Base-by-base conservation (phyloP, 2,888 invertebrate species). In the Odontomyia ornata region DNA sequence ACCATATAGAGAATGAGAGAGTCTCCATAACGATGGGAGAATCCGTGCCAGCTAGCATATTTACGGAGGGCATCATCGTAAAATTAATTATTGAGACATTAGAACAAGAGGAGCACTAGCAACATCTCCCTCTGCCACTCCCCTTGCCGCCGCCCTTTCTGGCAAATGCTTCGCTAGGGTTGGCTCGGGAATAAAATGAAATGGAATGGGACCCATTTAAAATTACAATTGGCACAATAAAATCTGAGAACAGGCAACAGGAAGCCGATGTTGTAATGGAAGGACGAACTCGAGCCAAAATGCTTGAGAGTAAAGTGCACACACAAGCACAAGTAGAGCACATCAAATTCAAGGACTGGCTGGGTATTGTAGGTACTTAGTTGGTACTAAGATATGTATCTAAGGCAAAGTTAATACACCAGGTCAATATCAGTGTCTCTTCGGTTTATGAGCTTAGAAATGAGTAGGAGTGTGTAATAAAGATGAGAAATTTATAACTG, bases 1-100 rank as follows among this genome's bases (percentile, higher is more conserved):
- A 9, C 36, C 36, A 36, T 36, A 36, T 36, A 36, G 4, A 18
- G 7, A 9, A 52, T 52, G n/a, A n/a, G n/a, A n/a, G n/a, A 52
- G 52, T 15, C 4, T 13, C 18, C 15, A 18, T 43, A 18, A 18
- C 13, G 52, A 4, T 52, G 52, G 52, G 18, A 52, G 52, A 52
- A 52, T 52, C 52, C 52, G 18, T 52, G 15, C 15, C 52, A 52
- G 13, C 52, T 4, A 15, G 47, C 47, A 69, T 69, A 69, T 69
- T 69, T 69, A 47, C 25, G 11, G 13, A 25, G 13, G 15, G 25
- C 47, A 69, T 47, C 69, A 69, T 69, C 69, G 30, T 69, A 47
- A 69, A 69, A 69, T 69, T 69, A 69, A 69, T 69, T 47, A 69
- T 69, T 46, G 69, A 69, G 25, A 47, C 47, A 25, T 18, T 25